Evolutionary conservation across 2,113 vertebrate species (phyloP).

Genomic region (Phyllopteryx taeniolatus): DNA sequence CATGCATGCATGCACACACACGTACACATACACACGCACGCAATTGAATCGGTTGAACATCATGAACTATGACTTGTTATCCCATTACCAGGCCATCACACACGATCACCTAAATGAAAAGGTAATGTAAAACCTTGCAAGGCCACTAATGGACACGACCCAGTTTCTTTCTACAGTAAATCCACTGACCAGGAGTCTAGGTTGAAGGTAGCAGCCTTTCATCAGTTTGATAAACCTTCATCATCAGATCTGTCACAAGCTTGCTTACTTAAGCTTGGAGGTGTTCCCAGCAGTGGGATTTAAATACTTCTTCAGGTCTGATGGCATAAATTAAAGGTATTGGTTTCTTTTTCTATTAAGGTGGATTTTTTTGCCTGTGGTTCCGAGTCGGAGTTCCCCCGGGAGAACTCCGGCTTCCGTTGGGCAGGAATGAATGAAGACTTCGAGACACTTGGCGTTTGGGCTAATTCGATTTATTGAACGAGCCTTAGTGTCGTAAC

Average conservation of each 20-base stretch:
- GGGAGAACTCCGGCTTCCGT: too few species aligned
- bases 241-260: not conserved
- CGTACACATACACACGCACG: not conserved
- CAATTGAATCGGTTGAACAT: not conserved
- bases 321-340: too few species aligned
- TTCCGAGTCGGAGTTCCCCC: too few species aligned
- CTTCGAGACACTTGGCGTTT: too few species aligned
- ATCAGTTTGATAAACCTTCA: conserved; percentile 22
- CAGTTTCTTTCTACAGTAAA: conserved; percentile 1
- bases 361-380: too few species aligned
- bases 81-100: not conserved
- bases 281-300: too few species aligned
- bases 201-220: conserved; percentile 15
- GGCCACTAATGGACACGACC: conserved; percentile 46
- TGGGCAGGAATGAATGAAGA: too few species aligned
- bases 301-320: too few species aligned
- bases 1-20: not conserved
- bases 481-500: too few species aligned
- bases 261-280: too few species aligned
- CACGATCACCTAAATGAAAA: conserved; percentile 18
- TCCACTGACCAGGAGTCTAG: conserved; percentile 14
- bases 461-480: too few species aligned
- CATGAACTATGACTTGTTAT: not conserved
- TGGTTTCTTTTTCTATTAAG: too few species aligned
- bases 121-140: conserved; percentile 7